These are phyloP conservation scores for Lysiphlebus fabarum DNA, from an alignment of 1,140 invertebrate genomes.

Conservation along the genomic window DNA sequence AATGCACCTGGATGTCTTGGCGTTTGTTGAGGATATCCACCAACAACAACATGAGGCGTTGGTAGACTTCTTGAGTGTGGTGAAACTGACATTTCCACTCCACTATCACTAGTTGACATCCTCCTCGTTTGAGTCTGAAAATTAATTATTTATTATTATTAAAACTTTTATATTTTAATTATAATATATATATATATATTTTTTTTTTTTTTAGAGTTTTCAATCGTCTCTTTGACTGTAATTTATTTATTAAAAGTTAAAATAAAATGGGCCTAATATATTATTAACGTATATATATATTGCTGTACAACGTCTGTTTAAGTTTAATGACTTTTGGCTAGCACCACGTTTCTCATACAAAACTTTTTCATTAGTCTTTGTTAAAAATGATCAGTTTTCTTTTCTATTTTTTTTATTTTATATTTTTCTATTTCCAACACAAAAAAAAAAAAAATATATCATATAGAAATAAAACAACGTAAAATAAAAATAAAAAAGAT, in stretches of 20 bases:
- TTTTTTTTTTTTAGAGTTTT: no score
- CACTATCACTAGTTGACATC: constrained; percentile 51
- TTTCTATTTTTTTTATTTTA: not conserved
- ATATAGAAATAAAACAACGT: no score
- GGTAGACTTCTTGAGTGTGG: constrained; percentile 49
- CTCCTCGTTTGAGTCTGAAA: constrained; percentile 45
- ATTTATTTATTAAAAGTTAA: constrained; percentile 4
- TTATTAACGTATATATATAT: not conserved
- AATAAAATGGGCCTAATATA: no score
- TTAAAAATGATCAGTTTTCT: constrained; percentile 15
- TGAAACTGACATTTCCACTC: constrained; percentile 50
- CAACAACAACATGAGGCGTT: constrained; percentile 42
- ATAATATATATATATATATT: no score
- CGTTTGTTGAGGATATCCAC: constrained; percentile 45
- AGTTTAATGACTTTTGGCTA: constrained; percentile 20
- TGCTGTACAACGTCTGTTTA: constrained; percentile 8
- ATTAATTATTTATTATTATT: not conserved
- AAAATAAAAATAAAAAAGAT: no score
- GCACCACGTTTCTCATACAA: constrained; percentile 10
- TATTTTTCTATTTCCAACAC: no score
- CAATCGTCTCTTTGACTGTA: not conserved
- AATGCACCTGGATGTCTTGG: constrained; percentile 49
- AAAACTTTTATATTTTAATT: not conserved
- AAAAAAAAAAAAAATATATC: no score
- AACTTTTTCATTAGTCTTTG: constrained; percentile 19